Evolutionary conservation across 2,797 vertebrate genomes (phyloP).

Genomic region (Spheniscus humboldti): DNA sequence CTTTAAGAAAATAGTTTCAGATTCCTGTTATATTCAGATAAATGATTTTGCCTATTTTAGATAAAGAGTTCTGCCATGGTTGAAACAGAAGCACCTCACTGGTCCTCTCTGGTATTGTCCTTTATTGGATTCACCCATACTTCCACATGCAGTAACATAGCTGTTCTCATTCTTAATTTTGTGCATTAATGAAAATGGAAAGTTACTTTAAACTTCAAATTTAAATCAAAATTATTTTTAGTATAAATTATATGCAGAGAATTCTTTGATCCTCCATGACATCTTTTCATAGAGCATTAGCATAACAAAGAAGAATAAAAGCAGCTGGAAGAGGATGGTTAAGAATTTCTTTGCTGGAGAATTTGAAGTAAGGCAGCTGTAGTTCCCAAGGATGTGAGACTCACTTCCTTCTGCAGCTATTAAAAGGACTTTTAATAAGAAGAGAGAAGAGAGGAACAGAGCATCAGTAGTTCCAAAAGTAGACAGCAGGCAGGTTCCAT

Average conservation of each 20-base stretch:
- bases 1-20: background rate
- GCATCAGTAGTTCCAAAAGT: background rate
- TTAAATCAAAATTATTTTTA: constrained; percentile 36
- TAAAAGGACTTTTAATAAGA: background rate
- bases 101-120: background rate
- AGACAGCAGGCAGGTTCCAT: background rate
- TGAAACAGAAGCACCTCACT: background rate
- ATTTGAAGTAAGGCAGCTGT: constrained; percentile 23
- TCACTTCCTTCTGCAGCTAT: background rate
- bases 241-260: background rate
- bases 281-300: constrained; percentile 1
- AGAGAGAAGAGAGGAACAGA: background rate
- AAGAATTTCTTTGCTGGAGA: background rate
- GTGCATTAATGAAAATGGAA: background rate
- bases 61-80: background rate
- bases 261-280: constrained; percentile 9
- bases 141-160: background rate
- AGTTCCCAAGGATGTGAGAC: background rate
- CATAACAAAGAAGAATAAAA: constrained; percentile 46
- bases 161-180: background rate
- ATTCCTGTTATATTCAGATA: background rate
- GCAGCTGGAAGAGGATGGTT: constrained; percentile 5
- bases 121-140: background rate
- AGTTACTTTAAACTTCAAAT: background rate
- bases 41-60: background rate